phyloP scores from a whole-genome alignment of 2,888 invertebrate species.

The Azorinus chamasolen region DNA sequence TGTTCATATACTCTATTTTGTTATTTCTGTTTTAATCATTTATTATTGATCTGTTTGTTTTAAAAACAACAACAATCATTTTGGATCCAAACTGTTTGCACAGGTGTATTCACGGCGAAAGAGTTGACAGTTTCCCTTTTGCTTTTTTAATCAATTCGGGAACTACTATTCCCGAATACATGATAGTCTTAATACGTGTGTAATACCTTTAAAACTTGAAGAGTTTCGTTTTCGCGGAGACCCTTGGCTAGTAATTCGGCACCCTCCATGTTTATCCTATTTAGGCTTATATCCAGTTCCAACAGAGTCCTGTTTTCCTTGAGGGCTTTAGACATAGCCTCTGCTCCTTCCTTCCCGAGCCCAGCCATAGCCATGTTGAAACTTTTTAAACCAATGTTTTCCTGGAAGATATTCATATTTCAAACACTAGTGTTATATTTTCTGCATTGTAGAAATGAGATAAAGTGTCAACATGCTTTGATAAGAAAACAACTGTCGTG shows the following conservation, averaged over 20 bases:
- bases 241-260: constrained; percentile 76
- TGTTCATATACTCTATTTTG: no score
- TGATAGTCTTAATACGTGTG: not conserved
- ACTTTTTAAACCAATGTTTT: constrained; percentile 81
- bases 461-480: no score
- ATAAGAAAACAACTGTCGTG: no score
- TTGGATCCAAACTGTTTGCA: not conserved
- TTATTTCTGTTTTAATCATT: no score
- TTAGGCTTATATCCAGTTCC: constrained; percentile 82
- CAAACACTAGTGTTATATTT: no score
- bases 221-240: constrained; percentile 78
- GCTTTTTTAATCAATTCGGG: no score
- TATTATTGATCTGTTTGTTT: no score
- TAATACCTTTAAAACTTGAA: constrained; percentile 75
- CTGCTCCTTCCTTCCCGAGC: constrained; percentile 78
- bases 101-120: no score
- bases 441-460: no score
- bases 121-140: no score
- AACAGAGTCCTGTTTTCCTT: constrained; percentile 80
- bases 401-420: constrained; percentile 62
- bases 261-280: constrained; percentile 81
- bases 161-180: no score
- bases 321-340: constrained; percentile 78
- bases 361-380: constrained; percentile 84
- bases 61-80: no score